Conservation (phyloP, 2,888 invertebrate genomes). For the Colletes collaris region DNA sequence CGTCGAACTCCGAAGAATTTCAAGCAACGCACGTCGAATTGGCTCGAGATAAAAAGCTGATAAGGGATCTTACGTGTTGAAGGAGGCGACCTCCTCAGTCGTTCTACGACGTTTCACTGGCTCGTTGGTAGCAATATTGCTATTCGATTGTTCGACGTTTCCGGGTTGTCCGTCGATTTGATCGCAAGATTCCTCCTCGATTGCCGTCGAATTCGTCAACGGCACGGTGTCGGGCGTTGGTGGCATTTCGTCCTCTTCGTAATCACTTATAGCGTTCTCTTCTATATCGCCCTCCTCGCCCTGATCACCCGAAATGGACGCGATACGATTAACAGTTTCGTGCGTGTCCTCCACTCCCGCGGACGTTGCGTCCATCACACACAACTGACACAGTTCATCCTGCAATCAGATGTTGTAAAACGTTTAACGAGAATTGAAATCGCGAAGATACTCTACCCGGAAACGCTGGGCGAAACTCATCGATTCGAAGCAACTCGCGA, state of each 20-base stretch:
- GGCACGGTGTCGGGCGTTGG: slow-evolving; percentile 77
- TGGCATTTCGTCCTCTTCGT: slow-evolving; percentile 77
- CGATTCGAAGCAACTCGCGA: too few relatives aligned
- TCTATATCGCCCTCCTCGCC: slow-evolving; percentile 79
- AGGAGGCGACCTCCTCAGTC: slow-evolving; percentile 73
- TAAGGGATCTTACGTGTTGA: slow-evolving; percentile 75
- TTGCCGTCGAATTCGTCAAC: slow-evolving; percentile 71
- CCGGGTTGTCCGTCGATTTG: slow-evolving; percentile 74
- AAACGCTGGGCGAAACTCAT: too few relatives aligned
- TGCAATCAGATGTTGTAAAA: slow-evolving; percentile 50
- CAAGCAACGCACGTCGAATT: neutral
- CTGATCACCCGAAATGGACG: slow-evolving; percentile 69
- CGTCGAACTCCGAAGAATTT: neutral
- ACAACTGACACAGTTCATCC: slow-evolving; percentile 81
- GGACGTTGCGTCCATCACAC: slow-evolving; percentile 78
- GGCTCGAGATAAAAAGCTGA: slow-evolving; percentile 33
- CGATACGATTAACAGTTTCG: slow-evolving; percentile 54
- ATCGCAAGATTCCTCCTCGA: slow-evolving; percentile 72
- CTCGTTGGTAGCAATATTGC: slow-evolving; percentile 43
- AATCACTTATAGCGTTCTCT: slow-evolving; percentile 71
- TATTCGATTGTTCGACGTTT: slow-evolving; percentile 54
- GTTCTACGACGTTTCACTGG: slow-evolving; percentile 71
- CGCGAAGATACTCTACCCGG: too few relatives aligned
- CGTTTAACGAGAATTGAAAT: neutral
- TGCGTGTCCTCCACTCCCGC: slow-evolving; percentile 59